Evolutionary conservation across 2,113 vertebrate species (phyloP), one percentile per base, ranked within the genome.

Genomic region (Mionectes macconnelli): DNA sequence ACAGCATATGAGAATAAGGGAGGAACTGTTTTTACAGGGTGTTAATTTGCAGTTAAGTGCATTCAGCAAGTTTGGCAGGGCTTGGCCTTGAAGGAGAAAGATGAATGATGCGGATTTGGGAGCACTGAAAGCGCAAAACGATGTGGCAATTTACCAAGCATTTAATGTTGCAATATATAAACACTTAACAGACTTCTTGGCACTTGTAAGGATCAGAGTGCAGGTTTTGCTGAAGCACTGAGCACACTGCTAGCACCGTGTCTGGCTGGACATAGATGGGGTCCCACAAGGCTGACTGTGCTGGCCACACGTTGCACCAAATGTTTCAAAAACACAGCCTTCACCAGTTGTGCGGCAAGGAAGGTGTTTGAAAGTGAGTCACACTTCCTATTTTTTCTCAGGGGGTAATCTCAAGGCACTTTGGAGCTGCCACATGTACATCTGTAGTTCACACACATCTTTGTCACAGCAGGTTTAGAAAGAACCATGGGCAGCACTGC

Each of bases 21-120:
- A 91, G 90, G 47, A 85, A 53, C 75, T 52, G 77, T 74, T 92
- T 91, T 84, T 88, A 78, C 72, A 93, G 77, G 72, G 89, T 75
- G 81, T 82, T 95, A 91, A 91, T 89, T 94, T 93, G 82, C 53
- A 94, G 85, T 90, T 78, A 80, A 90, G 92, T 89, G 93, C 75
- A 64, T 87, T 90, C 91, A 74, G 91, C 69, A 85, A 90, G 69
- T 80, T 90, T 93, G 85, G 8, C 33, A 10, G 31, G 49, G 63
- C 64, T 89, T 84, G 90, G 92, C 82, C 84, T 92, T 84, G 87
- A 69, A 94, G 81, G 77, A 90, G 63, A 40, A 87, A 84, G 80
- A 87, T 56, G 57, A 88, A 72, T 75, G 63, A 89, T 83, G 62
- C 52, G 68, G 72, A n/a, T 82, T 89, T 76, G 80, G 67, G 79